A percentile compares a stretch with the other conserved stretches of the same genome.
These are phyloP conservation scores for Tachyglossus aculeatus DNA, from an alignment of 2,797 vertebrate genomes.

Conservation along the genomic window DNA sequence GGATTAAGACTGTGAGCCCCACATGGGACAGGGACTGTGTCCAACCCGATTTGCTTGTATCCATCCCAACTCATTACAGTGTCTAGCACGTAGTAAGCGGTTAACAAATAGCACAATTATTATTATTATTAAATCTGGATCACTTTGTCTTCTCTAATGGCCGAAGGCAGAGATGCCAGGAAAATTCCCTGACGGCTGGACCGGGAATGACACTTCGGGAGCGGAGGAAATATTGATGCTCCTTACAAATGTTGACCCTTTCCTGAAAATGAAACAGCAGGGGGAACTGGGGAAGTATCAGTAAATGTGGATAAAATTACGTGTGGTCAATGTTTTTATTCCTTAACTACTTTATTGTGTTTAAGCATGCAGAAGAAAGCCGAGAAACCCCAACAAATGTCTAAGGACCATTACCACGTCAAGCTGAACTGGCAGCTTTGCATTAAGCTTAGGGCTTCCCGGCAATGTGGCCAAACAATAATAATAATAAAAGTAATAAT, in stretches of 20 bases:
- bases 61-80: too few relatives aligned
- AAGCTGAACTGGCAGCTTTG: slow-evolving; percentile 9
- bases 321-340: slow-evolving; percentile 32
- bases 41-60: too few relatives aligned
- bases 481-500: too few relatives aligned
- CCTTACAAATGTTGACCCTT: not conserved
- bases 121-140: too few relatives aligned
- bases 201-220: not conserved
- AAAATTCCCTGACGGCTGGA: not conserved
- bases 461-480: not conserved
- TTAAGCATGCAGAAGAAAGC: slow-evolving; percentile 22
- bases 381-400: slow-evolving; percentile 18
- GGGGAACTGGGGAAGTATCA: not conserved
- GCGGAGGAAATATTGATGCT: not conserved
- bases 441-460: not conserved
- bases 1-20: too few relatives aligned
- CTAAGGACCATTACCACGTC: slow-evolving; percentile 20
- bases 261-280: not conserved
- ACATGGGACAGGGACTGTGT: too few relatives aligned
- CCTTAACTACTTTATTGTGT: slow-evolving; percentile 41
- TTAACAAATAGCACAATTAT: too few relatives aligned
- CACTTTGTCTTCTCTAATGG: too few relatives aligned
- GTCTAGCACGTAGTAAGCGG: too few relatives aligned
- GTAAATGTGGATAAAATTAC: slow-evolving; percentile 55
- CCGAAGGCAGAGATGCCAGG: too few relatives aligned